A percentile compares a stretch with the other conserved stretches of the same genome.
These are phyloP conservation scores for Pseudomyrmex concolor DNA, from an alignment of 1,140 invertebrate species.

Conservation along the genomic window DNA sequence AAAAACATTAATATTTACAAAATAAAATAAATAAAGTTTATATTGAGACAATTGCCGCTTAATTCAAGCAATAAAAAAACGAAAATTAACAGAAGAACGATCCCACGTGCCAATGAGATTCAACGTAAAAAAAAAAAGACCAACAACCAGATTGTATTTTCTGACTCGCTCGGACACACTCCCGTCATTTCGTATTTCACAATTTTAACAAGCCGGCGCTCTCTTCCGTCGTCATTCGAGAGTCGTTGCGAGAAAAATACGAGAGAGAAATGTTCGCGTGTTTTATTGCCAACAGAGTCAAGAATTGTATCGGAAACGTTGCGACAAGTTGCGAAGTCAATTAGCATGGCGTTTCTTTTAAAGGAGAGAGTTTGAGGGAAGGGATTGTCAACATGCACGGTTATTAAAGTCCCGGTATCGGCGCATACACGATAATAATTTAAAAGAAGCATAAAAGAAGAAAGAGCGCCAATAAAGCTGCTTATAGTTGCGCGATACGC, in stretches of 20 bases:
- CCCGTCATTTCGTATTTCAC: conserved; percentile 3
- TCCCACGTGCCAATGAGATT: too few relatives aligned
- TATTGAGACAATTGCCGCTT: too few relatives aligned
- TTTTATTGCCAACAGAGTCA: conserved; percentile 20
- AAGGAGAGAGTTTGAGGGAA: neutral
- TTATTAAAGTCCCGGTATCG: conserved; percentile 32
- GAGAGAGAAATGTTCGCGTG: neutral
- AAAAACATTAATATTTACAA: too few relatives aligned
- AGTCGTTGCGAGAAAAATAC: neutral
- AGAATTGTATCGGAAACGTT: conserved; percentile 7
- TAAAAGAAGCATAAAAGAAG: conserved; percentile 27
- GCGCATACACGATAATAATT: conserved; percentile 28
- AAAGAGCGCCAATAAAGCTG: conserved; percentile 29
- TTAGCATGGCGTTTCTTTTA: conserved; percentile 43
- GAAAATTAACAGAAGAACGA: too few relatives aligned
- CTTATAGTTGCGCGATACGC: conserved; percentile 42
- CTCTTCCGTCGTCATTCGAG: neutral
- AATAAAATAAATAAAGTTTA: too few relatives aligned
- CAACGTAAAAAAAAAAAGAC: too few relatives aligned
- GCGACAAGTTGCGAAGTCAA: conserved; percentile 54
- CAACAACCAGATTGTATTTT: too few relatives aligned
- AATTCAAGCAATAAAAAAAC: too few relatives aligned
- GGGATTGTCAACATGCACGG: conserved; percentile 23
- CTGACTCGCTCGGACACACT: too few relatives aligned
- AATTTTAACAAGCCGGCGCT: conserved; percentile 57